Conservation (phyloP, 2,888 invertebrate species). For the Bugulina stolonifera region DNA sequence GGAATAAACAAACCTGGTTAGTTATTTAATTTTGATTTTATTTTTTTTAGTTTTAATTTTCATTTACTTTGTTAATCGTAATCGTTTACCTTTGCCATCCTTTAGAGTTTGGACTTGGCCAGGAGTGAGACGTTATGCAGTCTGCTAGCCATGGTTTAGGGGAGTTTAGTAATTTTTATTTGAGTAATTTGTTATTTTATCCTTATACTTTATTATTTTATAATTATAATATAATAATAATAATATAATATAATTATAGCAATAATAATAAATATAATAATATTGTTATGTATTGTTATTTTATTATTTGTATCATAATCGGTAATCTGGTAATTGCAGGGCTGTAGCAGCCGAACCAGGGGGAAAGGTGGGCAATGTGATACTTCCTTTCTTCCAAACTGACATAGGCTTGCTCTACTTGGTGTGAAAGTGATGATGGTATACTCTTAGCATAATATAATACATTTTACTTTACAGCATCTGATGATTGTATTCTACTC, state of each 20-base stretch:
- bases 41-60: too few species aligned
- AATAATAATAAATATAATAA: not conserved
- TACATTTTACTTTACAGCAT: conserved; percentile 28
- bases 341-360: not conserved
- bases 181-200: too few species aligned
- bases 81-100: too few species aligned
- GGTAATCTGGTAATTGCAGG: not conserved
- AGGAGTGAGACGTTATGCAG: too few species aligned
- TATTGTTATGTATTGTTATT: not conserved
- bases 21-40: not conserved
- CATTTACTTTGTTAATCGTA: too few species aligned
- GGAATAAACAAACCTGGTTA: conserved; percentile 33
- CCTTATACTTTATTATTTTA: not conserved
- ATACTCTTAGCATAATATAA: too few species aligned
- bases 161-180: too few species aligned
- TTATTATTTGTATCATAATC: not conserved
- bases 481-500: conserved; percentile 31
- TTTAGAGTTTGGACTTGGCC: too few species aligned
- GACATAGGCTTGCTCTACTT: too few species aligned
- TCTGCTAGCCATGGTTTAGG: too few species aligned
- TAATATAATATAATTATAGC: not conserved
- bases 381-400: not conserved
- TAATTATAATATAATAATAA: not conserved
- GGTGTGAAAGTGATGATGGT: too few species aligned
- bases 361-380: not conserved